phyloP scores from a whole-genome alignment of 2,797 vertebrate species.

The Arrhamphus sclerolepis region DNA sequence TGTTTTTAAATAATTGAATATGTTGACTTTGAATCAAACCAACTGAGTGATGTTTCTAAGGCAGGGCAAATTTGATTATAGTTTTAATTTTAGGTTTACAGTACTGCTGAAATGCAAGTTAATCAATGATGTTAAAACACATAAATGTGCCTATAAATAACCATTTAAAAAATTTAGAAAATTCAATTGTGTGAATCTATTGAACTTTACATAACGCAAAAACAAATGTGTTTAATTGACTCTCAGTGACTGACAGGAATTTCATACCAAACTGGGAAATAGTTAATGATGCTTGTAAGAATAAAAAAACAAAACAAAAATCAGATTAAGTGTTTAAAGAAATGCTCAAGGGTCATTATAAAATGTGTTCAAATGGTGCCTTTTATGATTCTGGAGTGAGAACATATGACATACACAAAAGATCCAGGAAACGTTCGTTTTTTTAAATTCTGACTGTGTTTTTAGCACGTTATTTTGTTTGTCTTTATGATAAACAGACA shows the following conservation, averaged over 20 bases:
- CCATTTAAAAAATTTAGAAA: background rate
- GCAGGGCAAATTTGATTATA: too few species aligned
- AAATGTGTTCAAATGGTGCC: constrained; percentile 12
- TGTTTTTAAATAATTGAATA: too few species aligned
- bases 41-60: too few species aligned
- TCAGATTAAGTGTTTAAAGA: constrained; percentile 35
- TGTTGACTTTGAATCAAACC: too few species aligned
- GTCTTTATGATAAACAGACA: background rate
- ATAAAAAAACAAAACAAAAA: constrained; percentile 38
- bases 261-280: constrained; percentile 30
- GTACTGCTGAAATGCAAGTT: too few species aligned
- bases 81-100: too few species aligned
- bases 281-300: constrained; percentile 37
- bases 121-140: constrained; percentile 2
- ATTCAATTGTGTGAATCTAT: background rate
- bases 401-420: too few species aligned
- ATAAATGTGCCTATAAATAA: background rate
- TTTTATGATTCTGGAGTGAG: background rate
- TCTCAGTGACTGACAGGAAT: constrained; percentile 12
- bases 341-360: constrained; percentile 33
- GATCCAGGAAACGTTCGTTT: too few species aligned
- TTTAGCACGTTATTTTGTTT: background rate
- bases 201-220: constrained; percentile 17
- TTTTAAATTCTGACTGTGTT: too few species aligned
- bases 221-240: constrained; percentile 18